Conservation (phyloP, 2,113 vertebrate genomes). For the Hydropotes inermis region DNA sequence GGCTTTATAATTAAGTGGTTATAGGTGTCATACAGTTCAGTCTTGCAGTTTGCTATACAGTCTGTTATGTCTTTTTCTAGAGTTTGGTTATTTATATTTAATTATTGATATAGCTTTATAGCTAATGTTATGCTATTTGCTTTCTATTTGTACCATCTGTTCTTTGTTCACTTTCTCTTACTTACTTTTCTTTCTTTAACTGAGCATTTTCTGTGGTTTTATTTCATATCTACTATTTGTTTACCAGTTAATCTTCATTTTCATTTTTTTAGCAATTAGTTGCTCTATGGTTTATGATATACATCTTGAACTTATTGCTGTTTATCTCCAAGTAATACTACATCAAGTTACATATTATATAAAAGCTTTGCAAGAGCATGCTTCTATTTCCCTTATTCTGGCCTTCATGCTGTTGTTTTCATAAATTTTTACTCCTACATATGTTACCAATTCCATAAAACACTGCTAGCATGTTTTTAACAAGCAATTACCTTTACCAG, state of each 20-base stretch:
- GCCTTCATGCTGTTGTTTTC: not conserved
- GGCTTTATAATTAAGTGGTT: not conserved
- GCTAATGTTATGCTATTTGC: not conserved
- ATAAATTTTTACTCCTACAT: not conserved
- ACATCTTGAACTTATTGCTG: not conserved
- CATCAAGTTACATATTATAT: not conserved
- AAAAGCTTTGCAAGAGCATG: not conserved
- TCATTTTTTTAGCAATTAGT: not conserved
- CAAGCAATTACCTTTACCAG: not conserved
- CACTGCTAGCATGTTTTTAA: not conserved
- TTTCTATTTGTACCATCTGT: not conserved
- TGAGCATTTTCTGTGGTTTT: not conserved
- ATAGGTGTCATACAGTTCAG: too few species aligned
- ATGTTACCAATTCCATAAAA: not conserved
- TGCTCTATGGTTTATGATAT: not conserved
- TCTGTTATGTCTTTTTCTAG: not conserved
- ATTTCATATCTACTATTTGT: not conserved
- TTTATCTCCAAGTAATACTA: not conserved
- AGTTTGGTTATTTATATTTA: not conserved
- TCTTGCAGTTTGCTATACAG: not conserved
- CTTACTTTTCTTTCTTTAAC: not conserved
- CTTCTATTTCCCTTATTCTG: not conserved
- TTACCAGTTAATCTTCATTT: not conserved
- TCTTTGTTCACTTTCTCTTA: not conserved
- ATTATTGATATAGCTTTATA: not conserved